phyloP scores from a whole-genome alignment of 2,797 vertebrate genomes.

The Rallus crepitans region DNA sequence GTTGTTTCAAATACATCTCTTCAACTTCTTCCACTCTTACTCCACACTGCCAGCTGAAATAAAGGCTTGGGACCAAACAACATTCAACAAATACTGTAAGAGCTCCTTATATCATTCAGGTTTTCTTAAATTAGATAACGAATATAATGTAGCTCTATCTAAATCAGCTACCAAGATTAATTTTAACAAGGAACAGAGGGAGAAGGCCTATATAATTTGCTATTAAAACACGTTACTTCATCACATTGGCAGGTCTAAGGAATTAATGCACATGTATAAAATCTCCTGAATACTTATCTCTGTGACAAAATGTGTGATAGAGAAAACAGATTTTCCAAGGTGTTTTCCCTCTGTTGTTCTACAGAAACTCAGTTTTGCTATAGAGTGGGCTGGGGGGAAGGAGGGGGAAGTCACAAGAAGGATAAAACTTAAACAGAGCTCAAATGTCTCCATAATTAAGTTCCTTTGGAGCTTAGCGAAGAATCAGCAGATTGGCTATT shows the following conservation, averaged over 20 bases:
- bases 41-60: background rate
- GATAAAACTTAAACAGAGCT: background rate
- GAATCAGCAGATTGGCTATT: background rate
- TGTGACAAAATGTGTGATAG: background rate
- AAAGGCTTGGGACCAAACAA: background rate
- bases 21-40: background rate
- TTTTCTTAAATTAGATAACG: background rate
- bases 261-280: background rate
- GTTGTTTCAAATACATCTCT: background rate
- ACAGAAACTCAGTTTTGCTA: background rate
- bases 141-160: background rate
- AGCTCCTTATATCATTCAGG: background rate
- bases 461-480: background rate
- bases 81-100: background rate
- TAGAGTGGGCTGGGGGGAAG: background rate
- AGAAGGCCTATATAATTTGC: background rate
- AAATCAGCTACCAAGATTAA: background rate
- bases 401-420: background rate
- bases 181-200: background rate
- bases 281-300: background rate
- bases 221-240: background rate
- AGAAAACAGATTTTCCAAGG: background rate
- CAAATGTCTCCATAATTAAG: background rate
- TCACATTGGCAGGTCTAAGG: background rate
- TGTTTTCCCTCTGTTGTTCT: background rate